These are phyloP conservation scores for Metopolophium dirhodum DNA, from an alignment of 1,140 invertebrate species.

Conservation along the genomic window DNA sequence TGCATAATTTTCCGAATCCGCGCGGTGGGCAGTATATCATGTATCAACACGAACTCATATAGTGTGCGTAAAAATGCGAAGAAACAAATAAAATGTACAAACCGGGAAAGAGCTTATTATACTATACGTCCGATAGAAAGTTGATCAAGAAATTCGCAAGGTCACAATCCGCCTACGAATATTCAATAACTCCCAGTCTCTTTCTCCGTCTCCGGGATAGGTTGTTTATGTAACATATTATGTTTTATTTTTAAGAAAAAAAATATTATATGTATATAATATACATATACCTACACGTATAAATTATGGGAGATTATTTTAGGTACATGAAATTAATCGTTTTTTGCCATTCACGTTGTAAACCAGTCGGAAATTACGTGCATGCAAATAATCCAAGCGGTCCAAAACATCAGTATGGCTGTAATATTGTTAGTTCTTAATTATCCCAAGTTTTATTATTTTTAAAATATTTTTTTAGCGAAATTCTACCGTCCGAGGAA, in stretches of 20 bases:
- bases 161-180: slow-evolving; percentile 4
- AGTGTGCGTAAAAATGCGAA: background rate
- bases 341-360: background rate
- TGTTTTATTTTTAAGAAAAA: background rate
- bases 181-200: slow-evolving; percentile 1
- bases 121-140: background rate
- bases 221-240: slow-evolving; percentile 3
- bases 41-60: background rate
- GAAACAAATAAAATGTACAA: background rate
- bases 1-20: background rate
- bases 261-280: background rate
- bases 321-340: background rate
- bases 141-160: slow-evolving; percentile 7
- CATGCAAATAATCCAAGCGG: background rate
- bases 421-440: background rate
- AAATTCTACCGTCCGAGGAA: background rate
- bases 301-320: background rate
- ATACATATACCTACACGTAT: background rate
- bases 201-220: background rate
- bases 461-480: background rate
- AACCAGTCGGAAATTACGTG: background rate
- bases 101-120: background rate
- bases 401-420: background rate
- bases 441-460: background rate
- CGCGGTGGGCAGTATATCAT: background rate